These are phyloP conservation scores for Hormiphora californensis DNA, from an alignment of 37 sponge, comb jelly and placozoan species.

Conservation along the genomic window DNA sequence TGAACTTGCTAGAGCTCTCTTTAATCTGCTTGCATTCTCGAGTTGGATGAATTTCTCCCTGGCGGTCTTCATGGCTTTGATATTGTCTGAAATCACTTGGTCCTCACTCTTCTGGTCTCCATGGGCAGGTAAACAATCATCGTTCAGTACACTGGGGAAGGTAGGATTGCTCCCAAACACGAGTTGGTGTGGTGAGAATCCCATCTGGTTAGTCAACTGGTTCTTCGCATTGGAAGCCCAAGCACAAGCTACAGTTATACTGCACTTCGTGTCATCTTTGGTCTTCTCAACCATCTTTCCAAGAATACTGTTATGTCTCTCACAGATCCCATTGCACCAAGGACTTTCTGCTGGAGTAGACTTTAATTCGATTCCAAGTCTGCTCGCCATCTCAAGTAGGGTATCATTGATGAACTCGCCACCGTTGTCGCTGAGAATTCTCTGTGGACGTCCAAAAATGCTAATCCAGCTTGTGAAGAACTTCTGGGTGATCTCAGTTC, in stretches of 20 bases:
- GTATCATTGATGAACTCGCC: not conserved
- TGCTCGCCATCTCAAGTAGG: not conserved
- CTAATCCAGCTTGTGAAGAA: not conserved
- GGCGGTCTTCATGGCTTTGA: conserved; percentile 2
- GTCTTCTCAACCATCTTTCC: not conserved
- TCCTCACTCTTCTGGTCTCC: too few relatives aligned
- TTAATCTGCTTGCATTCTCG: not conserved
- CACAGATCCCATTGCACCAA: not conserved
- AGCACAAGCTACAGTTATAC: not conserved
- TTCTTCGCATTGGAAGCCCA: conserved; percentile 45
- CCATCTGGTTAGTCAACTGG: not conserved
- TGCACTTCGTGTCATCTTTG: not conserved
- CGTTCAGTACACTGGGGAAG: not conserved
- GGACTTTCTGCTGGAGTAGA: not conserved
- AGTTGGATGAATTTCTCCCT: conserved; percentile 42
- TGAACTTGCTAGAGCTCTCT: not conserved
- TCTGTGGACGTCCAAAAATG: not conserved
- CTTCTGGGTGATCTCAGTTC: not conserved
- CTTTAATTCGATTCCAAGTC: not conserved
- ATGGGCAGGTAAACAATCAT: not conserved
- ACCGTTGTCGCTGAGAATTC: not conserved
- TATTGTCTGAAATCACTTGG: not conserved
- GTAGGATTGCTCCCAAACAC: not conserved
- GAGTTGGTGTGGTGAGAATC: conserved; percentile 4
- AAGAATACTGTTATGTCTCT: not conserved